phyloP scores from a whole-genome alignment of 2,888 invertebrate species.

The Dryococelus australis region DNA sequence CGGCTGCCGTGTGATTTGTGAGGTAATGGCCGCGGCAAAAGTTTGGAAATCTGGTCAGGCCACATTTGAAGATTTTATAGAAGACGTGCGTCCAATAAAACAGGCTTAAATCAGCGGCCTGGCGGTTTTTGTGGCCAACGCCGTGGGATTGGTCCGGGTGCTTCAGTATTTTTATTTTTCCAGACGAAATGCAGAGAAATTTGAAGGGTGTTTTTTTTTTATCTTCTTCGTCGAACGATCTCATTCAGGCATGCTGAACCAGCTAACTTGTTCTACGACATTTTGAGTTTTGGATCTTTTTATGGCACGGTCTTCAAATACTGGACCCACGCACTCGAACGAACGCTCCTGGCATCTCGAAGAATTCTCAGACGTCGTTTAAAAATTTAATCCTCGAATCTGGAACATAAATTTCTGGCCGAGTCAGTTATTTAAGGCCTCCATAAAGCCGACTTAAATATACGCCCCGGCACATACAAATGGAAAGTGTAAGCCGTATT shows the following conservation, averaged over 20 bases:
- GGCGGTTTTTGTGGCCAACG: neutral
- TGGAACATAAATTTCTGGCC: neutral
- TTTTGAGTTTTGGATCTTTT: neutral
- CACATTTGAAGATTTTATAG: conserved; percentile 2
- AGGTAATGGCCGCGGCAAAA: neutral
- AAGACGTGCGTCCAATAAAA: conserved; percentile 11
- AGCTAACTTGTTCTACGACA: conserved; percentile 8
- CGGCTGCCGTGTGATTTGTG: neutral
- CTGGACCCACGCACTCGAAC: neutral
- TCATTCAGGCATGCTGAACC: neutral
- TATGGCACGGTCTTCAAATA: neutral
- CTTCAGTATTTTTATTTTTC: neutral
- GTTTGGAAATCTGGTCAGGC: neutral
- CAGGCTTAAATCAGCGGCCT: neutral
- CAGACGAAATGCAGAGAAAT: neutral
- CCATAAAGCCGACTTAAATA: neutral
- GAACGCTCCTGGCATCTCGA: neutral
- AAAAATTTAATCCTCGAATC: neutral
- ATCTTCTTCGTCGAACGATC: neutral
- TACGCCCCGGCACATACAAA: neutral
- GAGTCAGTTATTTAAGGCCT: neutral
- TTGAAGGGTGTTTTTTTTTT: neutral
- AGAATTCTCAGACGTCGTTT: neutral
- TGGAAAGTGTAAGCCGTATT: neutral
- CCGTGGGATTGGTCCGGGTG: neutral